phyloP scores from a whole-genome alignment of 2,888 invertebrate genomes.

The Megamerina dolium region DNA sequence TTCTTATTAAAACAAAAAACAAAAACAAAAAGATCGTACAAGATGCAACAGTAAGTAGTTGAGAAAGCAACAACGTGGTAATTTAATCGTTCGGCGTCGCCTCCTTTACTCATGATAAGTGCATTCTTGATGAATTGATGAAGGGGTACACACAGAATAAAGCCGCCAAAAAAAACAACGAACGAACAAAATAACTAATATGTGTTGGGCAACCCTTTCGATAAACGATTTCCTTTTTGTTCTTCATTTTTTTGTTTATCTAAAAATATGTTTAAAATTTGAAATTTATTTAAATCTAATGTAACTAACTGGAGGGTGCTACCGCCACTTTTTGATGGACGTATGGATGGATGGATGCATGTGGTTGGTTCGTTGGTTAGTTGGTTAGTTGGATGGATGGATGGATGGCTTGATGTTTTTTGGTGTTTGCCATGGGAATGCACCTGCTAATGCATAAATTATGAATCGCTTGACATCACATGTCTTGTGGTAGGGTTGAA shows the following conservation, averaged over 20 bases:
- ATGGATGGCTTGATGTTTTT: not conserved
- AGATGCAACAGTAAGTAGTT: slow-evolving; percentile 3
- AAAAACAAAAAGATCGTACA: slow-evolving; percentile 2
- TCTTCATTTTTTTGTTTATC: too few relatives aligned
- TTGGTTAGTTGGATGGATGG: not conserved
- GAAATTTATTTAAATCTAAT: slow-evolving; percentile 13
- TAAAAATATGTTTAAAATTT: slow-evolving; percentile 3
- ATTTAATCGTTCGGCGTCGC: slow-evolving; percentile 13
- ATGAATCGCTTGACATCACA: too few relatives aligned
- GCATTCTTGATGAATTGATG: slow-evolving; percentile 44
- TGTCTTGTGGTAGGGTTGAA: too few relatives aligned
- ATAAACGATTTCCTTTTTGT: not conserved
- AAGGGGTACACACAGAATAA: slow-evolving; percentile 30
- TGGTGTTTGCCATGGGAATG: not conserved
- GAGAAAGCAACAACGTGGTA: not conserved
- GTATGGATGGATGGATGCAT: not conserved
- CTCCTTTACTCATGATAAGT: slow-evolving; percentile 18
- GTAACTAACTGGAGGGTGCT: not conserved
- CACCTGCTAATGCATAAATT: not conserved
- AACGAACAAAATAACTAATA: not conserved
- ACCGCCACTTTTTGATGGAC: not conserved
- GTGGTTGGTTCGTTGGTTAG: not conserved
- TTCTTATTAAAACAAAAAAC: slow-evolving; percentile 3
- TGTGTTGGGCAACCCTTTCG: not conserved
- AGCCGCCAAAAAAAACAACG: slow-evolving; percentile 1